Conservation (phyloP, 2,888 invertebrate species). For the Craniophora ligustri region DNA sequence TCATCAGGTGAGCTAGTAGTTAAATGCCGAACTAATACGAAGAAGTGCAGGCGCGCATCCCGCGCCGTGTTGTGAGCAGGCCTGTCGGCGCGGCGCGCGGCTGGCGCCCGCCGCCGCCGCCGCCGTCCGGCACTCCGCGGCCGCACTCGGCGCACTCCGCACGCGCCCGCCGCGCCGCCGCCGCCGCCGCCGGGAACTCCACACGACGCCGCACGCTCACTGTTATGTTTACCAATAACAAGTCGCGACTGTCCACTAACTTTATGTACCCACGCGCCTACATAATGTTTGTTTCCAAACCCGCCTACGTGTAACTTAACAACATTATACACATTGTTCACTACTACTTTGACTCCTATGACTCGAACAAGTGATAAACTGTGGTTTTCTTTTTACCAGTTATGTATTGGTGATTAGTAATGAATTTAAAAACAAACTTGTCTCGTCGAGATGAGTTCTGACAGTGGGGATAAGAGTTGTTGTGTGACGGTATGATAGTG, state of each 20-base stretch:
- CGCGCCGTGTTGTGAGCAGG: not conserved
- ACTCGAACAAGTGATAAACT: not conserved
- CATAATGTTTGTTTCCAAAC: not conserved
- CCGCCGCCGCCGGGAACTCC: not conserved
- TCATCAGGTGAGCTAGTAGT: too few relatives aligned
- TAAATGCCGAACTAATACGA: too few relatives aligned
- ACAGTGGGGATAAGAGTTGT: not conserved
- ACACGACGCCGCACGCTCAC: too few relatives aligned
- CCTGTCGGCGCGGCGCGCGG: not conserved
- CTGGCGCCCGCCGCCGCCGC: conserved; percentile 5
- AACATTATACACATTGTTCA: too few relatives aligned
- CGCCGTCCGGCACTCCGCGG: conserved; percentile 36
- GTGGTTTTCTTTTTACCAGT: not conserved
- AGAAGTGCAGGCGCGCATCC: too few relatives aligned
- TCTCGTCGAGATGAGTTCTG: not conserved
- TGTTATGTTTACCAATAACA: not conserved
- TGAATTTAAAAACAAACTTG: not conserved
- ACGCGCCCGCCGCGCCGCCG: conserved; percentile 5
- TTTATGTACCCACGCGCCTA: not conserved
- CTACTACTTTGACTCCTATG: not conserved
- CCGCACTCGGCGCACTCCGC: conserved; percentile 26
- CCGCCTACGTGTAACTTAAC: too few relatives aligned
- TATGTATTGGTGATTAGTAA: not conserved
- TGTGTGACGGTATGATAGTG: conserved; percentile 2
- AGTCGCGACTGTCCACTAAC: not conserved